Conservation (phyloP, 1,140 invertebrate genomes). For the Manduca sexta region DNA sequence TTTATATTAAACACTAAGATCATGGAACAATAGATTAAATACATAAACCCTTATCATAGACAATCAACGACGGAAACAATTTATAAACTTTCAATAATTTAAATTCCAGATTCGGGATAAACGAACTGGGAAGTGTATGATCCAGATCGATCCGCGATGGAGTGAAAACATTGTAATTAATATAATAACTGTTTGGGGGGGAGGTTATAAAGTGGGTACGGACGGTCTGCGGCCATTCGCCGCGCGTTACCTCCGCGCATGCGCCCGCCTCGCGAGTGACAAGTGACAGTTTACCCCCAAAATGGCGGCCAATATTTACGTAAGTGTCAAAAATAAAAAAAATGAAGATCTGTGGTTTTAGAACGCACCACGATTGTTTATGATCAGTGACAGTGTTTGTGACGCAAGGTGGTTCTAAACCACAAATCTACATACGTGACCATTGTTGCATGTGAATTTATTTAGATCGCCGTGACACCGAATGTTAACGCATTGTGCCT, state of each 20-base stretch:
- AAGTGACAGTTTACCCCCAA: constrained; percentile 55
- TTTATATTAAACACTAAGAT: no score
- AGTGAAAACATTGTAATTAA: constrained; percentile 66
- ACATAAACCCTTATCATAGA: no score
- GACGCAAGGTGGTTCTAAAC: constrained; percentile 40
- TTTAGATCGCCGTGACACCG: neutral
- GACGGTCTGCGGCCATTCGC: constrained; percentile 45
- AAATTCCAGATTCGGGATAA: constrained; percentile 26
- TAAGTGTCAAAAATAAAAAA: constrained; percentile 66
- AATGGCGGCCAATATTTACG: constrained; percentile 67
- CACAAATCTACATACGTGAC: constrained; percentile 47
- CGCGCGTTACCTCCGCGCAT: constrained; percentile 52
- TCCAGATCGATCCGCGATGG: constrained; percentile 42
- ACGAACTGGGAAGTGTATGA: constrained; percentile 43
- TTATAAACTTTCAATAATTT: neutral
- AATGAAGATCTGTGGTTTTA: constrained; percentile 53
- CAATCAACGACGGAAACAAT: no score
- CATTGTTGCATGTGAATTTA: constrained; percentile 27
- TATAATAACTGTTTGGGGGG: constrained; percentile 54
- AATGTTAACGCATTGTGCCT: no score
- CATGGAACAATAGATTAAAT: no score
- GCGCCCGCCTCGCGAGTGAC: constrained; percentile 54
- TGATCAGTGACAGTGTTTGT: constrained; percentile 12
- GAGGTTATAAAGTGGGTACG: constrained; percentile 49
- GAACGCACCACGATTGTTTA: constrained; percentile 35